Conservation (phyloP, 2,888 invertebrate species). For the Pardosa pseudoannulata region DNA sequence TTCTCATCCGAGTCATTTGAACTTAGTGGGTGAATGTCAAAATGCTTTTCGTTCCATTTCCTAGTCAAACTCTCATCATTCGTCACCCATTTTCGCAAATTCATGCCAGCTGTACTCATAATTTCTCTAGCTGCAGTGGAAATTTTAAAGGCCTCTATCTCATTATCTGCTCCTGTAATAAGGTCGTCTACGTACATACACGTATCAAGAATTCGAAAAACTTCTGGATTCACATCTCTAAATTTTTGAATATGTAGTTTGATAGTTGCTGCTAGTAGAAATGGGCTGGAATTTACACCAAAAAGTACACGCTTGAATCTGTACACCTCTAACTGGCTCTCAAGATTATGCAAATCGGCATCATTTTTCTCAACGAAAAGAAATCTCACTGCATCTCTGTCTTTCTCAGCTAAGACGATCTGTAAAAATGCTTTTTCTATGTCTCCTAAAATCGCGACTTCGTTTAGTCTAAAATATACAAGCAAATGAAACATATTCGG, state of each 20-base stretch:
- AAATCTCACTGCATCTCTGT: conserved; percentile 10
- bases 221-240: background rate
- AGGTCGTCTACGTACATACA: conserved; percentile 9
- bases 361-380: background rate
- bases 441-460: background rate
- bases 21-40: too few species aligned
- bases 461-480: background rate
- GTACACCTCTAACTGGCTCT: background rate
- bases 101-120: background rate
- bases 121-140: background rate
- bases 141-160: too few species aligned
- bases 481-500: too few species aligned
- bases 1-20: background rate
- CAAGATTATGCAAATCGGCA: background rate
- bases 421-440: background rate
- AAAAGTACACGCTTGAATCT: background rate
- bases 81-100: background rate
- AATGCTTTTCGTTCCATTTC: too few species aligned
- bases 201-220: background rate
- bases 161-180: background rate
- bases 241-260: too few species aligned
- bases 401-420: too few species aligned
- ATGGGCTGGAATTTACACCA: background rate
- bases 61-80: background rate
- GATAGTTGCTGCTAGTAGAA: too few species aligned